A percentile compares a stretch with the other conserved stretches of the same genome.
Conservation (phyloP, 1,140 invertebrate genomes). For the Hetaerina americana region DNA sequence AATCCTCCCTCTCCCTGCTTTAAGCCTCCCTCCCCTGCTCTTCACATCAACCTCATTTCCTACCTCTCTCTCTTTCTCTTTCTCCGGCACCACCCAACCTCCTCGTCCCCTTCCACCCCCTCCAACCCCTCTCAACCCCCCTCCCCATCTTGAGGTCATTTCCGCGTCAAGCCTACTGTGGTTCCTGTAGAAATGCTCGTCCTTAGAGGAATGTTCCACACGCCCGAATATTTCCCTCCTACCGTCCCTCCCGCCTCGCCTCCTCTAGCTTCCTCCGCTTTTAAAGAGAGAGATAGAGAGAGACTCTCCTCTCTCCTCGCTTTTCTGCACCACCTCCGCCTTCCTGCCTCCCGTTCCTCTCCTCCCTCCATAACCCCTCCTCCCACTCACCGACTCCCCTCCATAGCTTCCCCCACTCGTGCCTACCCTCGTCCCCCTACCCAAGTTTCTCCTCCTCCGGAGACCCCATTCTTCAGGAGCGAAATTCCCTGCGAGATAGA, state of each 20-base stretch:
- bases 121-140: not conserved
- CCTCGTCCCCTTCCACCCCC: not conserved
- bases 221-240: not conserved
- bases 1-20: too few species aligned
- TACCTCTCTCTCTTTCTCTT: not conserved
- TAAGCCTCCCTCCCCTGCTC: too few species aligned
- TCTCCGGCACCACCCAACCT: not conserved
- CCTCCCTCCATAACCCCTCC: not conserved
- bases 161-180: not conserved
- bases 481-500: too few species aligned
- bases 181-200: not conserved
- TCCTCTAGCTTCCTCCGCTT: too few species aligned
- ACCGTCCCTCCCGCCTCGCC: too few species aligned
- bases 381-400: not conserved
- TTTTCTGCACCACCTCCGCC: too few species aligned
- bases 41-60: not conserved
- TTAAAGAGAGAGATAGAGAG: too few species aligned
- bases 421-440: too few species aligned
- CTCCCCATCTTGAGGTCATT: not conserved
- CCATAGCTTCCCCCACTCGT: too few species aligned
- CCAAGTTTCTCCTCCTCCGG: too few species aligned
- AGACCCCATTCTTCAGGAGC: too few species aligned
- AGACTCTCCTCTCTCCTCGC: too few species aligned
- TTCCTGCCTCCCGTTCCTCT: not conserved
- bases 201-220: not conserved